Evolutionary conservation across 2,797 vertebrate genomes (phyloP).

Genomic region (Ara ararauna): DNA sequence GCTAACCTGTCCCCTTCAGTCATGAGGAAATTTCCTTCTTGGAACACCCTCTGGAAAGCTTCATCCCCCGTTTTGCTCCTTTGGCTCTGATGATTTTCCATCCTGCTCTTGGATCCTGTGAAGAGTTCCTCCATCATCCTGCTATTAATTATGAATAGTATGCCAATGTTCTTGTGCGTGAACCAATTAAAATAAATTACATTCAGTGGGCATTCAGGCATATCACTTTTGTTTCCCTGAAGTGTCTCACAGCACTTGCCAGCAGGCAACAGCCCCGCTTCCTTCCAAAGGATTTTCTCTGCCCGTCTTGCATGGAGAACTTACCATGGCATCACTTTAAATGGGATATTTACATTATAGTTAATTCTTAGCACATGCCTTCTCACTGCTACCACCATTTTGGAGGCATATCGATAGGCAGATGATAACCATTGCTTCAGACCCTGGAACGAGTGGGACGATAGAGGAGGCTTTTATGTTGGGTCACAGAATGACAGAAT

Average conservation of each 20-base stretch:
- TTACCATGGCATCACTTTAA: neutral
- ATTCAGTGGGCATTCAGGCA: neutral
- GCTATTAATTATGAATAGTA: neutral
- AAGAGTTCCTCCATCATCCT: neutral
- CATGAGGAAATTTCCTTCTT: neutral
- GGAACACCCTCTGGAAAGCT: neutral
- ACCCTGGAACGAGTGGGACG: accelerated
- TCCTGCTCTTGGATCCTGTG: neutral
- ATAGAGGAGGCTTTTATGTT: neutral
- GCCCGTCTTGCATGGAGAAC: neutral
- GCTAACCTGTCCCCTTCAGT: neutral
- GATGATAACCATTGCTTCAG: neutral
- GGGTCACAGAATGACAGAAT: too few relatives aligned
- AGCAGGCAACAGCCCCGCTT: neutral
- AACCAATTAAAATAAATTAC: neutral
- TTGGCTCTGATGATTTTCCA: neutral
- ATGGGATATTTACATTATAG: neutral
- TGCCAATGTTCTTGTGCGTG: neutral
- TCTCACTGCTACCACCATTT: neutral
- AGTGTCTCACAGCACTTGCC: neutral
- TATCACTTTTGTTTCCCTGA: neutral
- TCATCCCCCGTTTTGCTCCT: neutral
- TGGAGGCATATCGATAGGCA: neutral
- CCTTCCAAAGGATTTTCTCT: neutral
- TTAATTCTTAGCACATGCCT: neutral